phyloP scores from a whole-genome alignment of 1,140 invertebrate species.

The Streblospio benedicti region DNA sequence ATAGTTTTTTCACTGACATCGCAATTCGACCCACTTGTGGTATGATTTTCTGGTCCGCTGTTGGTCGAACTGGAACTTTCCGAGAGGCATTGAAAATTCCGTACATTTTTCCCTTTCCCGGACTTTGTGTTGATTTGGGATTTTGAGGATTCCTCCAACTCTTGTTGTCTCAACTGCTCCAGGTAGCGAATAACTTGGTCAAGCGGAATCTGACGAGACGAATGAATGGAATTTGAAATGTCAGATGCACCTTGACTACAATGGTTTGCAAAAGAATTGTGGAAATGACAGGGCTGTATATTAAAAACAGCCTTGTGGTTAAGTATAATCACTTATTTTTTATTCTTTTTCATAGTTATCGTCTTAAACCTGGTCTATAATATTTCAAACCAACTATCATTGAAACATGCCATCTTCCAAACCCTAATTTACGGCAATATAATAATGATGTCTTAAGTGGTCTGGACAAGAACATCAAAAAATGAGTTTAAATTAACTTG shows the following conservation, averaged over 20 bases:
- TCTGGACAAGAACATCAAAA: no score
- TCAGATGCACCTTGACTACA: not conserved
- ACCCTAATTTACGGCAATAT: no score
- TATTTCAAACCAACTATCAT: not conserved
- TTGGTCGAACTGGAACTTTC: conserved; percentile 45
- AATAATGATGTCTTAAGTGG: no score
- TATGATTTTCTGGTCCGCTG: conserved; percentile 39
- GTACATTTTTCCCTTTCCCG: not conserved
- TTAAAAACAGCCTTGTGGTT: not conserved
- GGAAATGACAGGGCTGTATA: not conserved
- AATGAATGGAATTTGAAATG: not conserved
- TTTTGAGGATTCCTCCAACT: not conserved
- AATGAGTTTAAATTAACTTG: no score
- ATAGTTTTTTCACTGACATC: not conserved
- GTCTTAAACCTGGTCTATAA: not conserved
- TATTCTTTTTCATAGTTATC: not conserved
- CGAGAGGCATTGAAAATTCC: not conserved
- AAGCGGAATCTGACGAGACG: conserved; percentile 6
- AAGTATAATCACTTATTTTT: not conserved
- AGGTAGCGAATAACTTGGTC: conserved; percentile 6
- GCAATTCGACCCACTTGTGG: conserved; percentile 24
- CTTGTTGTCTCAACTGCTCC: conserved; percentile 4
- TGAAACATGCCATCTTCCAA: no score
- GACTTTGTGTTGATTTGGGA: not conserved
- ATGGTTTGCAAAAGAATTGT: not conserved